A percentile compares a stretch with the other conserved stretches of the same genome.
These are phyloP conservation scores for Stegana nigrithorax DNA, from an alignment of 2,888 invertebrate genomes.

Conservation along the genomic window DNA sequence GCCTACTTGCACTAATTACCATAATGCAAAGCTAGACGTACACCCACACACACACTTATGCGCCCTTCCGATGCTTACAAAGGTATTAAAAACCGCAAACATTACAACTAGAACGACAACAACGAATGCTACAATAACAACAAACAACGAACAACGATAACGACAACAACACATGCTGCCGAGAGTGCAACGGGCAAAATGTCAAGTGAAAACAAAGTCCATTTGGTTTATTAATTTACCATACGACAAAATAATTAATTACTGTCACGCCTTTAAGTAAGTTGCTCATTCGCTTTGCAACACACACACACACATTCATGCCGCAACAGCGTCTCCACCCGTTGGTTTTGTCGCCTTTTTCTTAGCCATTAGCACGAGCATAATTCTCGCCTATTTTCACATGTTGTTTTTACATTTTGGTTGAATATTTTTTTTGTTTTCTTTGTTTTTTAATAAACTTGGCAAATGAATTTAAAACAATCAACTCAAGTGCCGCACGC, in stretches of 20 bases:
- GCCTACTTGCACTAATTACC: conserved; percentile 43
- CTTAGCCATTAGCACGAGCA: conserved; percentile 52
- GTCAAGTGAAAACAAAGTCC: conserved; percentile 61
- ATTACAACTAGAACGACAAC: too few relatives aligned
- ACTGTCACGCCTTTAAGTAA: conserved; percentile 68
- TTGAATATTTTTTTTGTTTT: background rate
- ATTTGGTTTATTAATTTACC: conserved; percentile 62
- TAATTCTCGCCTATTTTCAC: conserved; percentile 50
- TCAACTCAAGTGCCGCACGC: conserved; percentile 53
- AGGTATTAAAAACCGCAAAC: too few relatives aligned
- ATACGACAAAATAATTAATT: conserved; percentile 68
- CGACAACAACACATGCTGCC: conserved; percentile 14
- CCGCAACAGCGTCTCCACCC: conserved; percentile 22
- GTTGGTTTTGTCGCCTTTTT: conserved; percentile 25
- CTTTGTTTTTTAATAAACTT: conserved; percentile 53
- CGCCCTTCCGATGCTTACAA: background rate
- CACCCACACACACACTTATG: conserved; percentile 20
- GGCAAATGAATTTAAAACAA: conserved; percentile 66
- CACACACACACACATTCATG: background rate
- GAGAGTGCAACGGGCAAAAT: conserved; percentile 47
- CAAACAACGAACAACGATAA: background rate
- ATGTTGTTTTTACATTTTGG: conserved; percentile 30
- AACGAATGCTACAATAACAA: too few relatives aligned
- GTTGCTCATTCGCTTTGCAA: conserved; percentile 40
- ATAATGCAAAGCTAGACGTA: conserved; percentile 46